A percentile compares a stretch with the other conserved stretches of the same genome.
These are phyloP conservation scores for Prinia subflava DNA, from an alignment of 2,113 vertebrate genomes.

Conservation along the genomic window DNA sequence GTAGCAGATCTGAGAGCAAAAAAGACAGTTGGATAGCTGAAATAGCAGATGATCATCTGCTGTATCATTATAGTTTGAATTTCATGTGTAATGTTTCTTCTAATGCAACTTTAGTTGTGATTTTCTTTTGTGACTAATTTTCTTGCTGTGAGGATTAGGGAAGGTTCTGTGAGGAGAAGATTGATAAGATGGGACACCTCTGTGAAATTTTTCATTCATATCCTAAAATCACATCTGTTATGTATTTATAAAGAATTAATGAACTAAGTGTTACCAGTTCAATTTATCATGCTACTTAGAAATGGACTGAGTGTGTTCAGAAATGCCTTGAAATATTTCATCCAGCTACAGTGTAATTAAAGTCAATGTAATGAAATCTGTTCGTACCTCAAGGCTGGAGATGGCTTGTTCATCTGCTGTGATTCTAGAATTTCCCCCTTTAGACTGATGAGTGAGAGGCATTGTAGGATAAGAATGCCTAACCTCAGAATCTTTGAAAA, in stretches of 20 bases:
- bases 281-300: slow-evolving; percentile 23
- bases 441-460: background rate
- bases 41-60: background rate
- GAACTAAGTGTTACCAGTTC: slow-evolving; percentile 35
- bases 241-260: slow-evolving; percentile 54
- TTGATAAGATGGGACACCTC: background rate
- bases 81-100: background rate
- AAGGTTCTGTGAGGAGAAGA: slow-evolving; percentile 41
- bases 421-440: background rate
- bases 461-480: background rate
- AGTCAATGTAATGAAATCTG: background rate
- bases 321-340: slow-evolving; percentile 19
- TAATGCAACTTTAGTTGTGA: background rate
- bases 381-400: background rate
- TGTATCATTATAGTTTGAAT: background rate
- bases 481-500: background rate
- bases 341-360: background rate
- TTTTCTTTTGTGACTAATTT: slow-evolving; percentile 26
- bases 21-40: background rate
- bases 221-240: slow-evolving; percentile 14
- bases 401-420: background rate
- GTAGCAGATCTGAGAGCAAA: background rate
- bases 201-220: slow-evolving; percentile 21
- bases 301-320: slow-evolving; percentile 11
- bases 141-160: slow-evolving; percentile 12